Evolutionary conservation across 2,113 vertebrate genomes (phyloP), one percentile per base, ranked within the genome.

Genomic region (Erinaceus europaeus): DNA sequence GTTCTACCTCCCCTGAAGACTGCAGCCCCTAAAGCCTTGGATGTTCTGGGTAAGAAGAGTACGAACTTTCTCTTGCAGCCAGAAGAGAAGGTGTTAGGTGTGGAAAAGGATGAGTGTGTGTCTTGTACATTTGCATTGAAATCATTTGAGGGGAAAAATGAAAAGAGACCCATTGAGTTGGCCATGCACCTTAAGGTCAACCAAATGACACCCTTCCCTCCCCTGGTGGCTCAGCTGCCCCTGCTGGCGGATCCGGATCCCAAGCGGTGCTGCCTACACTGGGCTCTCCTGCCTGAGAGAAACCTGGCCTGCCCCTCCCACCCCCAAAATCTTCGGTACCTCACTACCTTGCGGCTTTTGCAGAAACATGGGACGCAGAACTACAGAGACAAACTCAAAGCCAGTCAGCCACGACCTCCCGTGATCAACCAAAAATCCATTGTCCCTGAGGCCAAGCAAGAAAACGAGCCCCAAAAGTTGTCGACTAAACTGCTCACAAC

Each of bases 1-100:
- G 68, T 95, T 69, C 86, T 96, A 59, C 95, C 94, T 21, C 93
- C 95, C 2, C 83, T 96, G 81, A 96, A 95, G 85, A 8, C 87
- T 27, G 65, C 74, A 57, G n/a, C 82, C 62, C 50, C 73, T 52
- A 80, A 57, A 1, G 61, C 65, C 62, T 62, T 90, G 67, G 85
- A 95, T 36, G 46, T 59, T 72, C 84, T 86, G 15, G 68, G 57
- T 40, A 91, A 94, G 77, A 94, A 93, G 74, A 94, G n/a, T 73
- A 95, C 94, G 89, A 80, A 52, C 20, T 2, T 81, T 59, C 6
- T 65, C 44, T 92, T 92, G 75, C 87, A 81, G 46, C 76, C 76
- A 0, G 85, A 93, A 62, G 96, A 97, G 88, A 96, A 90, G 82
- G 52, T 68, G 61, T 78, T 59, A 4, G 85, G 0, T 42, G 68